Percentiles rank a stretch among this genome's conserved stretches.
phyloP scores from a whole-genome alignment of 2,113 vertebrate species.

The Ciconia maguari region DNA sequence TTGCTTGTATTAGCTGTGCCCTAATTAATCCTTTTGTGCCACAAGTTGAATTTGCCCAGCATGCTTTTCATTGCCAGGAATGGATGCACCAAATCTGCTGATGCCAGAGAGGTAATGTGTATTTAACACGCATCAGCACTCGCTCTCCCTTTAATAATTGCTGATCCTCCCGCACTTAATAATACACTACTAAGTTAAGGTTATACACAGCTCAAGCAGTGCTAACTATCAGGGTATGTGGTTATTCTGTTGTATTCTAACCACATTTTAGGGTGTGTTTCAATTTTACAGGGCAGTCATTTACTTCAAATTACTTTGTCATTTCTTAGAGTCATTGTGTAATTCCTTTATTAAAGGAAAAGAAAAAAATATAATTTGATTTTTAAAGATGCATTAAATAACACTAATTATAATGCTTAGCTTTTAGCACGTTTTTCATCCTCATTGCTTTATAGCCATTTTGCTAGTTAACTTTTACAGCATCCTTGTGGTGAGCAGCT shows the following conservation, averaged over 20 bases:
- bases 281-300: conserved; percentile 56
- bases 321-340: conserved; percentile 47
- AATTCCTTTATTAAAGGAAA: conserved; percentile 40
- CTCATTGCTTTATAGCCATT: background rate
- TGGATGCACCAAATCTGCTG: conserved; percentile 52
- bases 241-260: conserved; percentile 29
- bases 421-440: background rate
- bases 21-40: conserved; percentile 50
- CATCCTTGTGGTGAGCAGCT: background rate
- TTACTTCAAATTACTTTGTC: conserved; percentile 56
- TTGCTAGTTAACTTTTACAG: conserved; percentile 46
- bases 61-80: conserved; percentile 34
- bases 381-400: conserved; percentile 58
- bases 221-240: conserved; percentile 20
- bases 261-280: conserved; percentile 48
- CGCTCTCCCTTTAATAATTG: conserved; percentile 33
- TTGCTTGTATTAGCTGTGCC: conserved; percentile 46
- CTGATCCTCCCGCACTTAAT: conserved; percentile 55
- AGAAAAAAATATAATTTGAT: conserved; percentile 20
- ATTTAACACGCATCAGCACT: conserved; percentile 52
- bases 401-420: conserved; percentile 52
- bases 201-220: background rate
- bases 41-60: conserved; percentile 44
- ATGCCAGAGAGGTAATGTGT: conserved; percentile 30
- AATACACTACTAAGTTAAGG: conserved; percentile 15